Percentiles rank a stretch among this genome's conserved stretches.
Evolutionary conservation across 1,140 invertebrate genomes (phyloP).

Genomic region (Wiebesia pumilae): DNA sequence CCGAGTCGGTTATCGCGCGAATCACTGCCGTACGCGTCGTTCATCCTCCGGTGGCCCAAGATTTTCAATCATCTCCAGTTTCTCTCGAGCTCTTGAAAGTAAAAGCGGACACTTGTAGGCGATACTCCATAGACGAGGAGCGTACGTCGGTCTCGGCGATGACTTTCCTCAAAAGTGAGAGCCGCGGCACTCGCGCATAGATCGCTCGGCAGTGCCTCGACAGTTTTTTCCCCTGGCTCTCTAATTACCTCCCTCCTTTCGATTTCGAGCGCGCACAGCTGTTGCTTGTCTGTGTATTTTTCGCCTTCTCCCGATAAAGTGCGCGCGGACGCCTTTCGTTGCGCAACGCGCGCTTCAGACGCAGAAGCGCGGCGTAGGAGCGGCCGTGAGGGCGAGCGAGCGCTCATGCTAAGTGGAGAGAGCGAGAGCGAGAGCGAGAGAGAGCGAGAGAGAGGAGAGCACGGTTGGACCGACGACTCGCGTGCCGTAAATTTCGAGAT

Average conservation of each 20-base stretch:
- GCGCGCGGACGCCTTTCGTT: background rate
- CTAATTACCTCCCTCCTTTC: background rate
- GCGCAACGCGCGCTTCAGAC: background rate
- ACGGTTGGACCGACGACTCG: constrained; percentile 58
- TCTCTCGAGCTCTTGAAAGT: background rate
- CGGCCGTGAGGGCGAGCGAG: constrained; percentile 50
- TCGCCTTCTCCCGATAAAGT: background rate
- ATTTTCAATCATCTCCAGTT: no score
- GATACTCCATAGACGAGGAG: background rate
- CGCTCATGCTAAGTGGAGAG: background rate
- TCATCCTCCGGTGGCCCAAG: no score
- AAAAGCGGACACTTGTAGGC: background rate
- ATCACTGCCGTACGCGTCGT: no score
- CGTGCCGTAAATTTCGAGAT: constrained; percentile 72
- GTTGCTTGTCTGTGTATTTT: background rate
- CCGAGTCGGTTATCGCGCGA: background rate
- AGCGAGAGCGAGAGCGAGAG: background rate
- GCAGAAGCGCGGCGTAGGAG: constrained; percentile 35
- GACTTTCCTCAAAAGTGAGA: constrained; percentile 1
- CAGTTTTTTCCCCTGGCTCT: background rate
- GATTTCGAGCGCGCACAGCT: background rate
- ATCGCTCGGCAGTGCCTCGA: background rate
- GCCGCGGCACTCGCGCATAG: background rate
- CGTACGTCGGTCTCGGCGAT: background rate
- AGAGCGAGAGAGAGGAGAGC: background rate